These are phyloP conservation scores for Perca schrenkii DNA, from an alignment of 2,113 vertebrate genomes.

Conservation along the genomic window DNA sequence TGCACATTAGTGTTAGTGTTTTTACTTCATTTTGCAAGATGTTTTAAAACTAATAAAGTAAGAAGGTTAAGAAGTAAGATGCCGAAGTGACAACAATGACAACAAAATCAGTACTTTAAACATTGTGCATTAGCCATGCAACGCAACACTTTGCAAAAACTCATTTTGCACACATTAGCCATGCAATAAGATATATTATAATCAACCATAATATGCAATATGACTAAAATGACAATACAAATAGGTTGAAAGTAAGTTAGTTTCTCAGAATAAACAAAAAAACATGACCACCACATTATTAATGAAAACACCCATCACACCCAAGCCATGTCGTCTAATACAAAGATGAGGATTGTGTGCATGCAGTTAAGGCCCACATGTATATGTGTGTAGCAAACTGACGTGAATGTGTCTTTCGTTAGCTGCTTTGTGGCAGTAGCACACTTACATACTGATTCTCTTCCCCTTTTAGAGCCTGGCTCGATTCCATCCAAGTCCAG, in stretches of 20 bases:
- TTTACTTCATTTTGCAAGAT: background rate
- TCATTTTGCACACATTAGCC: background rate
- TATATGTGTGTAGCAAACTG: background rate
- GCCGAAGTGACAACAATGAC: background rate
- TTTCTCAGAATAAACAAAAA: background rate
- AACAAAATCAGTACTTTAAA: background rate
- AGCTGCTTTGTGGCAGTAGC: background rate
- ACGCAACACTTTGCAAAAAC: background rate
- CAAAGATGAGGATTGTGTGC: background rate
- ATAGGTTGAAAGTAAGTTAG: background rate
- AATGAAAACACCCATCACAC: background rate
- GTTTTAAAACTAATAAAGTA: background rate
- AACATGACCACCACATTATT: background rate
- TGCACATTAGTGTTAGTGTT: no score
- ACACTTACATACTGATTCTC: background rate
- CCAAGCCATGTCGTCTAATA: background rate
- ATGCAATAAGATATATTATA: background rate
- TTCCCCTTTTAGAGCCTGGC: background rate
- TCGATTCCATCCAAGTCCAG: slow-evolving; percentile 3
- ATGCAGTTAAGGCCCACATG: background rate
- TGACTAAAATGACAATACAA: background rate
- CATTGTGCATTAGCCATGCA: no score
- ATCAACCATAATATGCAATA: background rate
- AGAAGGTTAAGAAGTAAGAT: background rate
- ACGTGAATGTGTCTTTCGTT: background rate